A percentile compares a stretch with the other conserved stretches of the same genome.
Evolutionary conservation across 1,140 invertebrate genomes (phyloP).

Genomic region (Rhizoglyphus robini): DNA sequence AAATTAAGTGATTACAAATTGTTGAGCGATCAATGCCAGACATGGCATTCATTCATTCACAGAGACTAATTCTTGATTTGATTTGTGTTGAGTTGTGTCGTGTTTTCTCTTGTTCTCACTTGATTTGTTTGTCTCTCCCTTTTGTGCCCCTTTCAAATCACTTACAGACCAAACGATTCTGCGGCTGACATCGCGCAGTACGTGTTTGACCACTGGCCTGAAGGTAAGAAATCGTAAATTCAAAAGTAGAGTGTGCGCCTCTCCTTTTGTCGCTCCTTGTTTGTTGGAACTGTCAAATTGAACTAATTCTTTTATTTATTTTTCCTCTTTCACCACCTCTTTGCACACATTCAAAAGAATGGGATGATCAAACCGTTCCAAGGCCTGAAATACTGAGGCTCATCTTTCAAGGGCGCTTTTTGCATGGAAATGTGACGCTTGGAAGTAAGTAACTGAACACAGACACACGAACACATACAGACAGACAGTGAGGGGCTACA

Average conservation of each 20-base stretch:
- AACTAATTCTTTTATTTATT: slow-evolving; percentile 7
- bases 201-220: slow-evolving; percentile 96
- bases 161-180: slow-evolving; percentile 69
- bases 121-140: not conserved
- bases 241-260: not conserved
- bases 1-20: too few relatives aligned
- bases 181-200: slow-evolving; percentile 95
- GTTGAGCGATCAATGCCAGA: too few relatives aligned
- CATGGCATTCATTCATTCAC: not conserved
- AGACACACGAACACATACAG: too few relatives aligned
- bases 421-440: slow-evolving; percentile 97
- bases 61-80: not conserved
- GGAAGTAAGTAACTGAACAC: slow-evolving; percentile 46
- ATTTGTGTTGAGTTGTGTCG: too few relatives aligned
- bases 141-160: not conserved
- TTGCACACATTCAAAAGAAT: slow-evolving; percentile 71
- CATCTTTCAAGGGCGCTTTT: slow-evolving; percentile 97
- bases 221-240: too few relatives aligned
- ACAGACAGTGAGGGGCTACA: too few relatives aligned
- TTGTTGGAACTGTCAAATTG: too few relatives aligned
- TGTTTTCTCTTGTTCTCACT: not conserved
- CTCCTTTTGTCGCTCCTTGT: slow-evolving; percentile 4
- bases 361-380: slow-evolving; percentile 83
- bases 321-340: slow-evolving; percentile 13
- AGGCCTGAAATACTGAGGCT: slow-evolving; percentile 92